Evolutionary conservation across 2,113 vertebrate species (phyloP).

Genomic region (Osmerus mordax): DNA sequence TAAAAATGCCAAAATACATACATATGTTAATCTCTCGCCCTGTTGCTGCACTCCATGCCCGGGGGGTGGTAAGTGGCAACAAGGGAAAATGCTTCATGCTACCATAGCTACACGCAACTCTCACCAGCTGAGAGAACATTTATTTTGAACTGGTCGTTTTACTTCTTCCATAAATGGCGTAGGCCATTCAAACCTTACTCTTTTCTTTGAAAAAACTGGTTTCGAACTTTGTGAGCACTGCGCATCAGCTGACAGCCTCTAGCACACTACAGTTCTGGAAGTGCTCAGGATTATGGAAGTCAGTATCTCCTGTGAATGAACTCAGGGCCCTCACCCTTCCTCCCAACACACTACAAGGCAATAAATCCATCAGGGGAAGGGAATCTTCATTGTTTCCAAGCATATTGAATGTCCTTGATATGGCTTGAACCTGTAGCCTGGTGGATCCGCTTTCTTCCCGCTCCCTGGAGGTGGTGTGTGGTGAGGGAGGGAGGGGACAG

Average conservation of each 20-base stretch:
- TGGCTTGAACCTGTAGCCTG: slow-evolving; percentile 45
- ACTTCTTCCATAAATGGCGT: background rate
- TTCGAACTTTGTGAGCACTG: background rate
- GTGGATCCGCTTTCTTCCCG: slow-evolving; percentile 42
- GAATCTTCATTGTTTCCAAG: slow-evolving; percentile 36
- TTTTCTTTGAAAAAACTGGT: background rate
- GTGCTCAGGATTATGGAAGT: too few species aligned
- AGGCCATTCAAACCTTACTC: background rate
- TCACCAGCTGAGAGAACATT: slow-evolving; percentile 20
- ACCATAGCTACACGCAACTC: slow-evolving; percentile 13
- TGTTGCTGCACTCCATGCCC: slow-evolving; percentile 7
- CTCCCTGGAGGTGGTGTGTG: slow-evolving; percentile 38
- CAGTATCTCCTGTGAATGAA: background rate
- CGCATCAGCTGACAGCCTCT: background rate
- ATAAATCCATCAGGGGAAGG: slow-evolving; percentile 21
- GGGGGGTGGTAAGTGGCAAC: background rate
- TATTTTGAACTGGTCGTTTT: slow-evolving; percentile 5
- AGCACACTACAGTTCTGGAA: background rate
- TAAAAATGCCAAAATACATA: slow-evolving; percentile 30
- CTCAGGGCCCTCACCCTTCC: background rate
- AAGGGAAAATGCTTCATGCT: background rate
- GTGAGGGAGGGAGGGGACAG: slow-evolving; percentile 23
- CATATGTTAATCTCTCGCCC: slow-evolving; percentile 20
- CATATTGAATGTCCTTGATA: slow-evolving; percentile 38
- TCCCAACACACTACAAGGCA: slow-evolving; percentile 6